These are phyloP conservation scores for Arnoldichthys spilopterus DNA, from an alignment of 2,797 vertebrate genomes.

Conservation along the genomic window DNA sequence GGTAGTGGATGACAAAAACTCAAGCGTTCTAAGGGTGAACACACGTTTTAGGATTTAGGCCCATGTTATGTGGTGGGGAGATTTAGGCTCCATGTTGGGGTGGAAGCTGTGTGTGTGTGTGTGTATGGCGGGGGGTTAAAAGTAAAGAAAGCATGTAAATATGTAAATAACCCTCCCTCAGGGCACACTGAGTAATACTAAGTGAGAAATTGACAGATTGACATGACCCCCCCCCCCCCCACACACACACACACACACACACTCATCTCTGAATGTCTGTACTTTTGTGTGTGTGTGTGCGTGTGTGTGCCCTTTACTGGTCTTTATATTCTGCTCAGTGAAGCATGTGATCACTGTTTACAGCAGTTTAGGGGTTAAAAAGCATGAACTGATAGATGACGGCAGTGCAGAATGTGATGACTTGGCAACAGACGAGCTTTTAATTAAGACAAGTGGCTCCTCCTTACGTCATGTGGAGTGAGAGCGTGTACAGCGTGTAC, in stretches of 20 bases:
- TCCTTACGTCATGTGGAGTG: background rate
- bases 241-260: background rate
- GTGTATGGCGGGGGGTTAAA: no score
- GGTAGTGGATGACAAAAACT: no score
- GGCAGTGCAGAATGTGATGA: conserved; percentile 31
- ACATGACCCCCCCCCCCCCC: background rate
- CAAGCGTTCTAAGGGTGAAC: conserved; percentile 44
- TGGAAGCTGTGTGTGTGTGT: no score
- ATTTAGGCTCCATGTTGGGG: conserved; percentile 30
- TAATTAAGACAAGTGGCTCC: conserved; percentile 18
- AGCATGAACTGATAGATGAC: conserved; percentile 27
- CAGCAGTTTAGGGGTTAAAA: conserved; percentile 23
- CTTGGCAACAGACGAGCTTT: conserved; percentile 32
- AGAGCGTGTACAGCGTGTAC: no score
- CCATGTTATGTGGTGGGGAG: no score
- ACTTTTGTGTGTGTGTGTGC: no score
- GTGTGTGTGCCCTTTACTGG: conserved; percentile 33
- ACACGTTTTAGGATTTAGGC: no score
- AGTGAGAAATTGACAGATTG: no score
- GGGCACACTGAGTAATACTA: no score
- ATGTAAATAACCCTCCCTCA: no score
- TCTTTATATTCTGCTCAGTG: conserved; percentile 30
- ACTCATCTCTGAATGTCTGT: conserved; percentile 6
- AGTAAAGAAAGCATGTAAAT: conserved; percentile 16
- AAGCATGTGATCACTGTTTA: conserved; percentile 5